Base-by-base conservation (phyloP, 2,113 vertebrate species). In the Lamprotornis superbus region DNA sequence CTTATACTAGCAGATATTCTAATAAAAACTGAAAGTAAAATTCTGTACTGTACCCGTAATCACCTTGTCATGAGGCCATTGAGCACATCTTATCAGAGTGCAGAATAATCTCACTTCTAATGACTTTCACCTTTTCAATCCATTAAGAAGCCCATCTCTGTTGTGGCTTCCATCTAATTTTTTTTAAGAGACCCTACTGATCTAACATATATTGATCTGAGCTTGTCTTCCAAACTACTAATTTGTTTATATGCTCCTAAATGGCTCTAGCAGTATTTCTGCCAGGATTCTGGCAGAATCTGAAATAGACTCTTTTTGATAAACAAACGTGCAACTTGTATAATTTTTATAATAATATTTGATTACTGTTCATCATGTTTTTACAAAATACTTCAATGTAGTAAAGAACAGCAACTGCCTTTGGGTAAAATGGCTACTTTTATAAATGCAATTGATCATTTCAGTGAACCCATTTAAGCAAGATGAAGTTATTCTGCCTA, bases 151-250 rank as follows among this genome's bases (percentile, higher is more conserved):
- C n/a, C 35, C 55, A 67, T 83, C 84, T 87, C n/a, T 83, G 20
- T 83, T 70, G 28, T 47, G 27, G 23, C 35, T 95, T 91, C 59
- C 33, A 20, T 70, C 64, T 70, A 19, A 3, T 46, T 79, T 93
- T 94, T 74, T 69, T 35, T 56, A 67, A 61, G 67, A 93, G 61
- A 68, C 18, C 14, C 44, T 83, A 31, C 76, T 78, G 67, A 53
- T 93, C 73, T 96, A 93, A 83, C 71, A 68, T 52, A 19, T 67
- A 93, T 87, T 93, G 93, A 97, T 94, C 76, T 37, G 40, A 93
- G 22, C 16, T 91, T 95, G 67, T 91, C 83, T 92, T 89, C 81
- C 37, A 74, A 90, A 89, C 77, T 90, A 25, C 69, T 90, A 19
- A 87, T 95, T 93, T 87, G 74, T 87, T 91, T 93, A 30, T 74